A percentile compares a stretch with the other conserved stretches of the same genome.
phyloP scores from a whole-genome alignment of 1,140 invertebrate genomes.

The Heliconius melpomene region DNA sequence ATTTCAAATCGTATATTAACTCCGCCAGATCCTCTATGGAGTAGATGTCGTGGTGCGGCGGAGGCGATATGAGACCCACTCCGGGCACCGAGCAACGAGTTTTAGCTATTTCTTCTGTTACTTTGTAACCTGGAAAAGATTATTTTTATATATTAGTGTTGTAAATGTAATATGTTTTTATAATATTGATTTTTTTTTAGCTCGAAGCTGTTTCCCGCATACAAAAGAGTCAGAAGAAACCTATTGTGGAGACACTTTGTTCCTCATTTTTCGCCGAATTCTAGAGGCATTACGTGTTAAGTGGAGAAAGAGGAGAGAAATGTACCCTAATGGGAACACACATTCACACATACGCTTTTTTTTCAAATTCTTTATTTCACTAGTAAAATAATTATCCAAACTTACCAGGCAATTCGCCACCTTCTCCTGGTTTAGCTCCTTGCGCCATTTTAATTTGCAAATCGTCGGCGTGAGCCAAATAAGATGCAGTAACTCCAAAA shows the following conservation, averaged over 20 bases:
- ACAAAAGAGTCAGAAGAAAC: too few relatives aligned
- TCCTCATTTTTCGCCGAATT: too few relatives aligned
- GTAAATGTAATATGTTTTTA: too few relatives aligned
- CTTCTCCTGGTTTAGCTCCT: conserved; percentile 97
- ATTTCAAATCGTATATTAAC: conserved; percentile 99
- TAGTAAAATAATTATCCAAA: background rate
- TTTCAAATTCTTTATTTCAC: too few relatives aligned
- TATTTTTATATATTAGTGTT: too few relatives aligned
- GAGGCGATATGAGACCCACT: conserved; percentile 99
- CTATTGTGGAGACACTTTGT: too few relatives aligned
- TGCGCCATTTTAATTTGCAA: conserved; percentile 99
- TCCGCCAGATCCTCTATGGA: conserved; percentile 99
- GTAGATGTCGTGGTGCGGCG: conserved; percentile 99
- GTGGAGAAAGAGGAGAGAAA: too few relatives aligned
- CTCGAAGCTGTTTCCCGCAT: too few relatives aligned
- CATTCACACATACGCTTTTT: too few relatives aligned
- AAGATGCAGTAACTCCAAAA: conserved; percentile 98
- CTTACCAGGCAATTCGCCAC: conserved; percentile 95
- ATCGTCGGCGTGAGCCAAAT: conserved; percentile 97
- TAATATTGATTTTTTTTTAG: too few relatives aligned
- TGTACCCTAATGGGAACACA: too few relatives aligned
- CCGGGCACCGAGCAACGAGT: conserved; percentile 97
- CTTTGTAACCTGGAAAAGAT: conserved; percentile 82
- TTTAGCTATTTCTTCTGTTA: conserved; percentile 96
- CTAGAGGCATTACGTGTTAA: too few relatives aligned